Evolutionary conservation across 2,888 invertebrate genomes (phyloP), one percentile per base, ranked within the genome.

Genomic region (Hemaris fuciformis): DNA sequence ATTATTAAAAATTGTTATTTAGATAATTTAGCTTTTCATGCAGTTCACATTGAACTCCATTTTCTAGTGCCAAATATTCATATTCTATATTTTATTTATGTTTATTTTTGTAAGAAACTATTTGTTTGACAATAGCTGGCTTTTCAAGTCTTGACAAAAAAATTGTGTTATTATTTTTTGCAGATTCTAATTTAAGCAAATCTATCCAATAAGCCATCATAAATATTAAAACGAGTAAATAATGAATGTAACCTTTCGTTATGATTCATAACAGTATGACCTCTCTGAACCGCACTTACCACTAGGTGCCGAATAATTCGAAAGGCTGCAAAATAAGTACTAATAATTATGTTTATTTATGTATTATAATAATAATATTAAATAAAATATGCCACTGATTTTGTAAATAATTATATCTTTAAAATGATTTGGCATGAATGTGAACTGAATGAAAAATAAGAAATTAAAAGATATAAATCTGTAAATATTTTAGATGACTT

Each of bases 401-500:
- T 4, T 8, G 20, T 22, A 41, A 13, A 4, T 13, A 41, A 13
- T 13, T 41, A 41, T n/a, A n/a, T n/a, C n/a, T 41, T 41, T 42
- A 6, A 42, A 41, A 41, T 41, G 1, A 1, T 10, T 20, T 45
- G 45, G 45, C 31, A 5, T 31, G 31, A 70, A 38, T 38, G 38
- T 25, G 38, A 41, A 60, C 18, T 60, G 18, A 7, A 5, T 13
- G 38, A 15, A 15, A 18, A 38, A 46, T 31, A 45, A 46, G 27
- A 45, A 15, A 38, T 8, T 31, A 43, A 60, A 68, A 64, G 66
- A 68, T 18, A 59, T 48, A 68, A 62, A 59, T 72, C 61, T 80
- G 78, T 79, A 80, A 69, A 80, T 80, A 79, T 76, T 72, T 69
- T 75, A 75, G 69, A 64, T 76, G 23, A 64, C 38, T 79, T 79